Evolutionary conservation across 2,888 invertebrate species (phyloP).

Genomic region (Ischnus inquisitorius): DNA sequence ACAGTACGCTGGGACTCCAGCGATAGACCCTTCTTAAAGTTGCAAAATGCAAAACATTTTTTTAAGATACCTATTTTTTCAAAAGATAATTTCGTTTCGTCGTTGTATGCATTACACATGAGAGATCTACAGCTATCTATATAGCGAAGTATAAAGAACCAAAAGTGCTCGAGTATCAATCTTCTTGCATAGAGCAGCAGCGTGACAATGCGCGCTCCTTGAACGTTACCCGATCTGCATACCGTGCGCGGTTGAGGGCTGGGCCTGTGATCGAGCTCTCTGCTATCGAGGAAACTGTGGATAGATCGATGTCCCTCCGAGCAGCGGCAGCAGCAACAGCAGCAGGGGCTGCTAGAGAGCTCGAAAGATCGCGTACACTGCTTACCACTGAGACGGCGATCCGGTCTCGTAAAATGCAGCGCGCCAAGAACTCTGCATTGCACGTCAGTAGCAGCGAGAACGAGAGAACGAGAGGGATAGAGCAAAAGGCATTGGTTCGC

Average conservation of each 20-base stretch:
- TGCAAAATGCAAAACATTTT: too few species aligned
- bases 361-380: conserved; percentile 53
- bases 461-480: conserved; percentile 5
- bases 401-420: conserved; percentile 66
- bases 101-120: background rate
- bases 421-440: conserved; percentile 47
- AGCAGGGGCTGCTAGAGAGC: conserved; percentile 48
- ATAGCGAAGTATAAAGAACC: conserved; percentile 39
- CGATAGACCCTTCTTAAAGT: too few species aligned
- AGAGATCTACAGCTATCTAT: background rate
- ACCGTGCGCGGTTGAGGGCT: conserved; percentile 51
- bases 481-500: conserved; percentile 51
- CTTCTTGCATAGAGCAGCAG: conserved; percentile 51
- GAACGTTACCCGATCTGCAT: conserved; percentile 68
- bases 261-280: conserved; percentile 55
- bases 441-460: conserved; percentile 49
- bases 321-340: conserved; percentile 2
- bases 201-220: conserved; percentile 62
- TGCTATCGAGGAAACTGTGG: conserved; percentile 57
- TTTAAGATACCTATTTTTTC: too few species aligned
- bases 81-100: too few species aligned
- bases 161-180: conserved; percentile 57
- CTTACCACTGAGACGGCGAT: conserved; percentile 58
- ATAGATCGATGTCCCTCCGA: conserved; percentile 65
- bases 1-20: too few species aligned